phyloP scores from a whole-genome alignment of 2,888 invertebrate genomes.

The Tillus elongatus region DNA sequence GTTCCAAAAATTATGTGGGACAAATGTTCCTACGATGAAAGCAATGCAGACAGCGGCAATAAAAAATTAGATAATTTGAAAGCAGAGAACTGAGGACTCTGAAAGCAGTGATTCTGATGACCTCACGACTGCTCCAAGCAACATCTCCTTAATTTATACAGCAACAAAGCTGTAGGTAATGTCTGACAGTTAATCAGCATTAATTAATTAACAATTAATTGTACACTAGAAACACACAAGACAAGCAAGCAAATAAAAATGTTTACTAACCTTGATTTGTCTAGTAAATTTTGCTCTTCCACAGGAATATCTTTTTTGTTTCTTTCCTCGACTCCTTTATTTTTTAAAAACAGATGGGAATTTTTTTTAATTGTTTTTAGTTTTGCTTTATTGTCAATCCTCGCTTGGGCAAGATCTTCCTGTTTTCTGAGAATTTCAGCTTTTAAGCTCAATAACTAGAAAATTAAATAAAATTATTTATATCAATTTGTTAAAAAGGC shows the following conservation, averaged over 20 bases:
- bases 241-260: too few species aligned
- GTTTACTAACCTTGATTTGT: slow-evolving; percentile 40
- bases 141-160: too few species aligned
- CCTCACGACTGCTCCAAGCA: too few species aligned
- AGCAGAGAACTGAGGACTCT: too few species aligned
- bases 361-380: slow-evolving; percentile 40
- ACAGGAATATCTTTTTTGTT: slow-evolving; percentile 34
- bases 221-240: too few species aligned
- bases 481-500: neutral
- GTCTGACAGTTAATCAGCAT: too few species aligned
- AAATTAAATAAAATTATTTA: slow-evolving; percentile 16
- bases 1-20: too few species aligned
- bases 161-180: too few species aligned
- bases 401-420: slow-evolving; percentile 66
- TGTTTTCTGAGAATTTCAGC: slow-evolving; percentile 83
- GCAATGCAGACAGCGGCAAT: too few species aligned
- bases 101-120: too few species aligned
- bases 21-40: too few species aligned
- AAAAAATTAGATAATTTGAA: too few species aligned
- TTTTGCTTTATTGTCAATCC: slow-evolving; percentile 47
- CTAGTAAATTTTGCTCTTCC: slow-evolving; percentile 36
- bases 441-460: slow-evolving; percentile 69
- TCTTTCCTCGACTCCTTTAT: slow-evolving; percentile 44
- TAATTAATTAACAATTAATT: slow-evolving; percentile 10
- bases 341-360: slow-evolving; percentile 31